Conservation (phyloP, 2,113 vertebrate species). For the Plecturocebus donacophilus region DNA sequence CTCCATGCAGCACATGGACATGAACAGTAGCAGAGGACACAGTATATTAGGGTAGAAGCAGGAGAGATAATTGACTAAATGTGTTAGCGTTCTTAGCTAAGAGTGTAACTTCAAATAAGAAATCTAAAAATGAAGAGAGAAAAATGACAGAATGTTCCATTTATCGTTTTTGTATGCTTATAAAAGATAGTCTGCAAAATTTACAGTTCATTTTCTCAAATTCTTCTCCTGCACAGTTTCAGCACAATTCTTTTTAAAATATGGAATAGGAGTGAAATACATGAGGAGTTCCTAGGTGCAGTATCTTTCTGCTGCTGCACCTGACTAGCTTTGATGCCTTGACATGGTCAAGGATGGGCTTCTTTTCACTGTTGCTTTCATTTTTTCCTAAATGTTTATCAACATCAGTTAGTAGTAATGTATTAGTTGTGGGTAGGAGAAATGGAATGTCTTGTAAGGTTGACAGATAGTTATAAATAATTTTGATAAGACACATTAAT, state of each 20-base stretch:
- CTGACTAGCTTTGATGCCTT: neutral
- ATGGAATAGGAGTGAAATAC: fast-evolving
- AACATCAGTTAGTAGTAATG: neutral
- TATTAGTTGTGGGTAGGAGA: neutral
- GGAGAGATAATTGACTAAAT: neutral
- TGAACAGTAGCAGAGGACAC: neutral
- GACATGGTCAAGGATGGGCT: neutral
- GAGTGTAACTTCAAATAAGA: neutral
- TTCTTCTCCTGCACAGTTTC: neutral
- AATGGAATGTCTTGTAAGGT: slow-evolving; percentile 21
- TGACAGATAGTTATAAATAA: neutral
- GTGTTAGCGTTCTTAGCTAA: neutral
- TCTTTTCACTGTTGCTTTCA: neutral
- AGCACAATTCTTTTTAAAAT: neutral
- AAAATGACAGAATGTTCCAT: neutral
- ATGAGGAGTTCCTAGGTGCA: fast-evolving
- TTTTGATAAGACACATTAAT: slow-evolving; percentile 45
- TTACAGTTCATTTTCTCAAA: neutral
- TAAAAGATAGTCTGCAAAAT: neutral
- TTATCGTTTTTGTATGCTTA: neutral
- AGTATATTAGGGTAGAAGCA: neutral
- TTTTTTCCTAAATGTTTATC: neutral
- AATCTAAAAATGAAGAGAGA: neutral
- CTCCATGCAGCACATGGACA: neutral
- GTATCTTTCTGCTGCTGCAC: neutral